Conservation (phyloP, 2,113 vertebrate genomes). For the Varanus komodoensis region DNA sequence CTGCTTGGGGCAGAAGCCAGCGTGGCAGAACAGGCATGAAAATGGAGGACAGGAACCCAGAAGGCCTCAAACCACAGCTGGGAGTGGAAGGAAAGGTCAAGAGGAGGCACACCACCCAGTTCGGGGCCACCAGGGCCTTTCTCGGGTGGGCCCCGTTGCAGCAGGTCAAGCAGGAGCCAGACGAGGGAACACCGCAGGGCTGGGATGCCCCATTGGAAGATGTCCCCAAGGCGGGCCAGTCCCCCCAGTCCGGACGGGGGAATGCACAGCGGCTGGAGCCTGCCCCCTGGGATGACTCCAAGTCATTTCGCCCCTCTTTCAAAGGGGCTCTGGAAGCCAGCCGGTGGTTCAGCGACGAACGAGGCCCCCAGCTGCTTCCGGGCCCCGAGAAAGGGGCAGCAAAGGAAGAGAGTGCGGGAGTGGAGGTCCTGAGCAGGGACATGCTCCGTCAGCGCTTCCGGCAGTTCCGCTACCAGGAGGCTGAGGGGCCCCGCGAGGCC, state of each 20-base stretch:
- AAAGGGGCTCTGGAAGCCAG: background rate
- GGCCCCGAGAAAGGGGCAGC: background rate
- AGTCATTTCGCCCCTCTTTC: background rate
- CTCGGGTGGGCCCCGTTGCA: background rate
- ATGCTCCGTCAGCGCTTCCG: background rate
- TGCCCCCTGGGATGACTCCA: background rate
- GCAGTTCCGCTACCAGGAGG: slow-evolving; percentile 9
- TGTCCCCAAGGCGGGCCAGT: background rate
- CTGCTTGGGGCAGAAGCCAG: no score
- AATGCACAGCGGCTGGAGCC: background rate
- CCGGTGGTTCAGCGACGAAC: background rate
- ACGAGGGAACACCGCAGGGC: background rate
- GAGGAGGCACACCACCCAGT: background rate
- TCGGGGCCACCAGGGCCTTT: background rate
- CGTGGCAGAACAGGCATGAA: background rate
- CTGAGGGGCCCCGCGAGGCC: background rate
- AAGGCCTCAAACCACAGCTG: background rate
- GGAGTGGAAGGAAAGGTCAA: background rate
- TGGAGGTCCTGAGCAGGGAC: background rate
- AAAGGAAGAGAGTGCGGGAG: background rate
- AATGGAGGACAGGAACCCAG: background rate
- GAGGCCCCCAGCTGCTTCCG: rapidly evolving
- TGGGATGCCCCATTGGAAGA: background rate
- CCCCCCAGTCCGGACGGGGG: background rate
- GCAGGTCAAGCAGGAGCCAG: background rate